phyloP scores from a whole-genome alignment of 2,113 vertebrate species.

The Rutilus rutilus region DNA sequence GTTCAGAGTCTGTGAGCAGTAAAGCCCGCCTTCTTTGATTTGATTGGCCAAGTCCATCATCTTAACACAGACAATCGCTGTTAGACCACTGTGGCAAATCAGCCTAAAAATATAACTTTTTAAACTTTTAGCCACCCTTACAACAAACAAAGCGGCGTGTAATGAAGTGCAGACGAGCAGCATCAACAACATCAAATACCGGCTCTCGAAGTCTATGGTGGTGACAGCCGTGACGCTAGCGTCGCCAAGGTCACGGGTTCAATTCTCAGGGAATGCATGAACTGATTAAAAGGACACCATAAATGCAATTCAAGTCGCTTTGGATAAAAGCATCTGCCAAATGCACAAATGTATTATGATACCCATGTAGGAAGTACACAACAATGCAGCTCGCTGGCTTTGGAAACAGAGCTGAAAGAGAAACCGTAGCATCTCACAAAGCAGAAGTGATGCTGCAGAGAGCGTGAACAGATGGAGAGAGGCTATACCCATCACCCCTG shows the following conservation, averaged over 20 bases:
- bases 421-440: neutral
- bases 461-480: slow-evolving; percentile 47
- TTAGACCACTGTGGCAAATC: neutral
- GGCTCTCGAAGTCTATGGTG: neutral
- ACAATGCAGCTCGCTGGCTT: neutral
- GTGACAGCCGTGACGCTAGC: too few species aligned
- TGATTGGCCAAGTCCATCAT: neutral
- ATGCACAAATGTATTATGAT: neutral
- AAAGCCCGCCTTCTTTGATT: neutral
- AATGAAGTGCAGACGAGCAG: neutral
- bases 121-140: neutral
- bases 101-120: neutral
- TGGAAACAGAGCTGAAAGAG: neutral
- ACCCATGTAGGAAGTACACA: neutral
- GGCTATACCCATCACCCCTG: slow-evolving; percentile 71
- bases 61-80: neutral
- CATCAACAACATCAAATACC: neutral
- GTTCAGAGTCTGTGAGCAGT: neutral
- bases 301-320: neutral
- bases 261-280: neutral
- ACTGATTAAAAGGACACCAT: neutral
- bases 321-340: neutral
- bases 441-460: neutral
- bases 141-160: neutral
- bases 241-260: neutral